Conservation (phyloP, 2,888 invertebrate genomes). For the Polydrusus tereticollis region DNA sequence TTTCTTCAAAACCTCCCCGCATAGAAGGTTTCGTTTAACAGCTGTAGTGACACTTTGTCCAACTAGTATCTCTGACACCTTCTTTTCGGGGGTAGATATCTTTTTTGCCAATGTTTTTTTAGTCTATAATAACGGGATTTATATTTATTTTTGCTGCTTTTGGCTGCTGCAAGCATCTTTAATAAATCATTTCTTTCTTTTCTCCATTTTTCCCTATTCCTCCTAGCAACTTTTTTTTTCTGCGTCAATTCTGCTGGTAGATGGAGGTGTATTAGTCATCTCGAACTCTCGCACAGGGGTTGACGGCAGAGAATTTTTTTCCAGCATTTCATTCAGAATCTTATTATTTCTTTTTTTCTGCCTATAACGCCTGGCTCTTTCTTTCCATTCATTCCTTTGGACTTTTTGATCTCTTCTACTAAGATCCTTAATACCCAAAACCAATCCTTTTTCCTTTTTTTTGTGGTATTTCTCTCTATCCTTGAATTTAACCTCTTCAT, state of each 20-base stretch:
- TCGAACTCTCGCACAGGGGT: neutral
- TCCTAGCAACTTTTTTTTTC: neutral
- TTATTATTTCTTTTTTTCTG: neutral
- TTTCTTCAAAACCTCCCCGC: neutral
- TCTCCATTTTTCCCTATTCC: neutral
- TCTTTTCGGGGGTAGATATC: neutral
- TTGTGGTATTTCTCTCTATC: neutral
- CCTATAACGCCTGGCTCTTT: neutral
- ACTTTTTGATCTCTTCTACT: neutral
- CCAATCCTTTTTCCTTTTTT: conserved; percentile 1
- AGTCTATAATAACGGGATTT: neutral
- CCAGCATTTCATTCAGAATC: neutral
- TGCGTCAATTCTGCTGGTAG: neutral
- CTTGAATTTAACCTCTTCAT: neutral
- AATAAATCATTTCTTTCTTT: neutral
- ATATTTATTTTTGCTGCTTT: neutral
- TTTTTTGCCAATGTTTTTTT: neutral
- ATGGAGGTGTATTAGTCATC: neutral
- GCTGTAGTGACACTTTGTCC: conserved; percentile 2
- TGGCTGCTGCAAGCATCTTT: neutral
- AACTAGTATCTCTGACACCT: neutral
- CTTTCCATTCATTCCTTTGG: conserved; percentile 7
- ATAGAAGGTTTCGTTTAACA: neutral
- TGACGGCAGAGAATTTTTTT: neutral
- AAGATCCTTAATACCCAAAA: neutral